Conservation (phyloP, 2,888 invertebrate genomes). For the Ethmia dodecea region DNA sequence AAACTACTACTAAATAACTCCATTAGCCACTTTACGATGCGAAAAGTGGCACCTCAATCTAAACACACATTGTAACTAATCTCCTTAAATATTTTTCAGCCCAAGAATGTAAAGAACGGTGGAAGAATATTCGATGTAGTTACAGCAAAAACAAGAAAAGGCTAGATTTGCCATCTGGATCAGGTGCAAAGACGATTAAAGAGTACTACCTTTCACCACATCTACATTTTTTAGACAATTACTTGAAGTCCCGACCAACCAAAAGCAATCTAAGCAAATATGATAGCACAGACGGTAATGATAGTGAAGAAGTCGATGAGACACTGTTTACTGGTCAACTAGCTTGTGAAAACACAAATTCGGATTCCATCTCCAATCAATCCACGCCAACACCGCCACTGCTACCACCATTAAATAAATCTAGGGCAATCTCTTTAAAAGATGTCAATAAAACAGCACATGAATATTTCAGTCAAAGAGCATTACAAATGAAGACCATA, state of each 20-base stretch:
- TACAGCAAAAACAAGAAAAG: conserved; percentile 13
- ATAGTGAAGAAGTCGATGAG: conserved; percentile 13
- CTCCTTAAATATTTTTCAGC: too few species aligned
- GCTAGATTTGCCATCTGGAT: conserved; percentile 13
- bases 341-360: too few species aligned
- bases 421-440: conserved; percentile 11
- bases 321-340: too few species aligned
- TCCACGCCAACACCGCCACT: conserved; percentile 5
- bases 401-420: conserved; percentile 7
- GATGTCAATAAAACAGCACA: conserved; percentile 5
- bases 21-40: too few species aligned
- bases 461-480: conserved; percentile 13
- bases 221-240: conserved; percentile 16
- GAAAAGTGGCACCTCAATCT: too few species aligned
- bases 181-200: conserved; percentile 13
- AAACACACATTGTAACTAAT: too few species aligned
- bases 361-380: conserved; percentile 11
- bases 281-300: conserved; percentile 11
- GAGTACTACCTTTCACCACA: conserved; percentile 14
- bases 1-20: too few species aligned
- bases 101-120: conserved; percentile 16
- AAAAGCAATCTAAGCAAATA: conserved; percentile 16
- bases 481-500: conserved; percentile 16
- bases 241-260: conserved; percentile 14
- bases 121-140: conserved; percentile 16